Conservation (phyloP, 2,797 vertebrate genomes). For the Triplophysa yarkandensis region DNA sequence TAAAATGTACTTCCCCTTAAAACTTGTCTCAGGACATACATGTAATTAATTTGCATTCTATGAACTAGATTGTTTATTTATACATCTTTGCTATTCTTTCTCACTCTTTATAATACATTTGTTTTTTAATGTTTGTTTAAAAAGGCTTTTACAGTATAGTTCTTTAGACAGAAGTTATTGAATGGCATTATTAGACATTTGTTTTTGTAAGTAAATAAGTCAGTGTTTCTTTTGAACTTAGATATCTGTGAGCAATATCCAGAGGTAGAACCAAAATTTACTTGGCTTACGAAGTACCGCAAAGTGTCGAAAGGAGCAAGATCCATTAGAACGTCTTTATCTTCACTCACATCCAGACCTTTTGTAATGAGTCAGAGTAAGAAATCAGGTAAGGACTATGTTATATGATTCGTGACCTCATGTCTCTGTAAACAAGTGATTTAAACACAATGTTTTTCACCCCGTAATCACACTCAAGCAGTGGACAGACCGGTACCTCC, state of each 20-base stretch:
- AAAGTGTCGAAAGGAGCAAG: slow-evolving; percentile 54
- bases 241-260: slow-evolving; percentile 75
- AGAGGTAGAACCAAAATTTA: slow-evolving; percentile 68
- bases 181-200: background rate
- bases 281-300: slow-evolving; percentile 79
- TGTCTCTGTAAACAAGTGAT: slow-evolving; percentile 28
- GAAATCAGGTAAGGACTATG: slow-evolving; percentile 69
- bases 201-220: background rate
- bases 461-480: background rate
- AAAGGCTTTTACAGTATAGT: no score
- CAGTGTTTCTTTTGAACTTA: slow-evolving; percentile 47
- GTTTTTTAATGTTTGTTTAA: no score
- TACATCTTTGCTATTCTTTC: no score
- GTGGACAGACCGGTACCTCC: slow-evolving; percentile 33
- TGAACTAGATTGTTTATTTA: no score
- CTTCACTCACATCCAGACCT: slow-evolving; percentile 52
- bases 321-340: slow-evolving; percentile 56
- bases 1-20: background rate
- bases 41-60: background rate
- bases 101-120: no score
- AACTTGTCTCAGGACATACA: background rate
- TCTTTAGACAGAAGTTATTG: background rate
- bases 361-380: slow-evolving; percentile 61
- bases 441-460: slow-evolving; percentile 12
- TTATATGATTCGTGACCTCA: background rate